phyloP scores from a whole-genome alignment of 2,888 invertebrate genomes.

The Lasioglossum pauxillum region DNA sequence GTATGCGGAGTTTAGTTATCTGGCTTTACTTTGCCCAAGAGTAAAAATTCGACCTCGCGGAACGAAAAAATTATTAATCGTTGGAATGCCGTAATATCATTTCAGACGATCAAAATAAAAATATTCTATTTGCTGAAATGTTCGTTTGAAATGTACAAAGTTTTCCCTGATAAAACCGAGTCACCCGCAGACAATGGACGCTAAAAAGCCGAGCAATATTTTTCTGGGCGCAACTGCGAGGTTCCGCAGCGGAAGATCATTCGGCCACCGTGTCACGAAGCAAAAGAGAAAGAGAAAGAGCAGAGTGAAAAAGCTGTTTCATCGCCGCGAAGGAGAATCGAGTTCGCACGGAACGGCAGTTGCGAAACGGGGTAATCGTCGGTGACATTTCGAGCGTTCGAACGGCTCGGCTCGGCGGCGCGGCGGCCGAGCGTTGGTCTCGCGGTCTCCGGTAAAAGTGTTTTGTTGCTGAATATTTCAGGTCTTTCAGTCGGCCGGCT shows the following conservation, averaged over 20 bases:
- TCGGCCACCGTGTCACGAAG: background rate
- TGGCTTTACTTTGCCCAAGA: background rate
- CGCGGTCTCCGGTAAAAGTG: conserved; percentile 40
- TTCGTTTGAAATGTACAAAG: too few relatives aligned
- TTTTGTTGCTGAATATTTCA: conserved; percentile 66
- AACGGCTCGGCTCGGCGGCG: conserved; percentile 38
- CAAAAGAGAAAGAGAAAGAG: background rate
- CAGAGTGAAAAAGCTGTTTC: background rate
- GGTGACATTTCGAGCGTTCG: conserved; percentile 54
- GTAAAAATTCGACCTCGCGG: background rate
- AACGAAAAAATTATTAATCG: too few relatives aligned
- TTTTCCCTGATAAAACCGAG: too few relatives aligned
- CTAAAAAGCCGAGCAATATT: too few relatives aligned
- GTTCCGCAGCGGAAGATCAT: background rate
- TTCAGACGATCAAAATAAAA: too few relatives aligned
- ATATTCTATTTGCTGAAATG: too few relatives aligned
- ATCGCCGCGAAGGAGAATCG: background rate
- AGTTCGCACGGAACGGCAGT: background rate
- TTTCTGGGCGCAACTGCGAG: background rate
- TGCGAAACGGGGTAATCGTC: conserved; percentile 54
- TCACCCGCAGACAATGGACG: too few relatives aligned
- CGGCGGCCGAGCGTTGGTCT: conserved; percentile 32
- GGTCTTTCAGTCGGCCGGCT: conserved; percentile 39
- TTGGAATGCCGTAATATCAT: too few relatives aligned
- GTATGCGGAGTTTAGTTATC: background rate